phyloP scores from a whole-genome alignment of 2,113 vertebrate species.

The Suncus etruscus region DNA sequence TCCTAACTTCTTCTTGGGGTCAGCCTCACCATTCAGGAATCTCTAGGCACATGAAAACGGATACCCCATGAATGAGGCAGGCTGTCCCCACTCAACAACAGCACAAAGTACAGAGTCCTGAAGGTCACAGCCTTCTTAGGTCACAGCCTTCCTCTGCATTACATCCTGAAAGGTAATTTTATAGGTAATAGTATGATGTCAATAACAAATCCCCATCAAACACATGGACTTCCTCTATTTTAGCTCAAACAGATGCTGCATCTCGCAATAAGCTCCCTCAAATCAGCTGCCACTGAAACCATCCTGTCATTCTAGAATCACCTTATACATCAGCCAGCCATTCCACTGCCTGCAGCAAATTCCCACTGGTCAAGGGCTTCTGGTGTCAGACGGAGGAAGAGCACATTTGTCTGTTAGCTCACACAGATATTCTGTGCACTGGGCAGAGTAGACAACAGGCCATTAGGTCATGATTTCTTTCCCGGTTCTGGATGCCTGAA shows the following conservation, averaged over 20 bases:
- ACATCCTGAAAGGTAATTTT: neutral
- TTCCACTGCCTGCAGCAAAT: neutral
- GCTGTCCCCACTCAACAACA: neutral
- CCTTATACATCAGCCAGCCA: neutral
- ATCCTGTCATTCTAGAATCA: neutral
- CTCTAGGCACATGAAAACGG: neutral
- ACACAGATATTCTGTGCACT: neutral
- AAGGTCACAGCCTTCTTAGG: neutral
- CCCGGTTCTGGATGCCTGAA: neutral
- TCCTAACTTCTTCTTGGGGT: conserved; percentile 12
- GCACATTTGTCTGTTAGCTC: too few relatives aligned
- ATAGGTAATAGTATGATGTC: neutral
- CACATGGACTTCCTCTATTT: conserved; percentile 23
- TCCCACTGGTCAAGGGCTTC: neutral
- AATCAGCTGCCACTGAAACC: neutral
- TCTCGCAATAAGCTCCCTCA: neutral
- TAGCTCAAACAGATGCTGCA: conserved; percentile 2
- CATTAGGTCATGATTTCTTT: neutral
- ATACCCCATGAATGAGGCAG: neutral
- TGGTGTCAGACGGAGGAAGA: too few relatives aligned
- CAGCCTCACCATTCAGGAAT: neutral
- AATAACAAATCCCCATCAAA: neutral
- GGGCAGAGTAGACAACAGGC: neutral
- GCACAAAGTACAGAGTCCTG: neutral
- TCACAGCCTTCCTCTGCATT: neutral